Evolutionary conservation across 2,113 vertebrate genomes (phyloP).

Genomic region (Oryzias celebensis): DNA sequence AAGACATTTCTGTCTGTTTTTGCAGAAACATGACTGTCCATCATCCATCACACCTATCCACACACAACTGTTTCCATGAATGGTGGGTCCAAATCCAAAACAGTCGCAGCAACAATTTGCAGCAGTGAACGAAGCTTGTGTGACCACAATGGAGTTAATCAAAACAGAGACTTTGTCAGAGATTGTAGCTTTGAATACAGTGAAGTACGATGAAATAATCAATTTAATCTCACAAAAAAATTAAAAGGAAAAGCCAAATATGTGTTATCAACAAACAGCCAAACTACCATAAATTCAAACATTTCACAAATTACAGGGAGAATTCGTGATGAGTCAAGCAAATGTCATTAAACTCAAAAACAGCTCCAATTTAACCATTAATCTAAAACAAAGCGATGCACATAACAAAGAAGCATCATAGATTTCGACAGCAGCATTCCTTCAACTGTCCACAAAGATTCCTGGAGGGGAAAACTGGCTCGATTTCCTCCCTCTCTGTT

Average conservation of each 20-base stretch:
- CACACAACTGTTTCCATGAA: too few relatives aligned
- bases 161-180: slow-evolving; percentile 9
- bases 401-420: too few relatives aligned
- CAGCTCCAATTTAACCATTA: too few relatives aligned
- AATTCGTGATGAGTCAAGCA: not conserved
- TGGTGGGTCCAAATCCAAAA: too few relatives aligned
- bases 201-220: not conserved
- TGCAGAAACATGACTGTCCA: too few relatives aligned
- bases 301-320: slow-evolving; percentile 4
- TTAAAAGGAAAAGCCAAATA: too few relatives aligned
- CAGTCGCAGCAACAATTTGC: not conserved
- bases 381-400: too few relatives aligned
- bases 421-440: not conserved
- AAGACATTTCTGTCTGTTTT: too few relatives aligned
- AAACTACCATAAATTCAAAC: too few relatives aligned
- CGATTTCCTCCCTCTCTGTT: slow-evolving; percentile 7
- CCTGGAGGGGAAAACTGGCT: slow-evolving; percentile 16
- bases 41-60: too few relatives aligned
- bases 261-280: too few relatives aligned
- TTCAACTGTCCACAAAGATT: slow-evolving; percentile 5
- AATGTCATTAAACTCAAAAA: not conserved
- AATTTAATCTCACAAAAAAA: not conserved
- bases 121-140: not conserved
- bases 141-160: not conserved
- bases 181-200: slow-evolving; percentile 9